Base-by-base conservation (phyloP, 1,140 invertebrate genomes). In the Diabrotica undecimpunctata region DNA sequence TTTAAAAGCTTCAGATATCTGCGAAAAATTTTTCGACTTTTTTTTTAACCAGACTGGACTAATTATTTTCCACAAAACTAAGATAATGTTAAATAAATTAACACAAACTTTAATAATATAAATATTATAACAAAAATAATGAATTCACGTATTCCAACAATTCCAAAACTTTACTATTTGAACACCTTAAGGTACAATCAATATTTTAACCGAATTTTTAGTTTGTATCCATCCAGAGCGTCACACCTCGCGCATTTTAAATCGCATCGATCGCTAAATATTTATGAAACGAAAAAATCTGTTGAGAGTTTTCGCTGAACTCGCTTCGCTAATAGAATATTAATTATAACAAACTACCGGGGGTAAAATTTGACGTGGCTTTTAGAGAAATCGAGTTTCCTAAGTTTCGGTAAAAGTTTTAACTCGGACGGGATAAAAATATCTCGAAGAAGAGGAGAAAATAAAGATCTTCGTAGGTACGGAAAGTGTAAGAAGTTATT, bases 311-410 rank as follows among this genome's bases (percentile, higher is more conserved):
- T 61, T 11, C 14, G 41, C 8, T 11, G 41, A 51, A 36, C 41
- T 14, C 25, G 37, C 11, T 41, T 61, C 46, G 59, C 59, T 61
- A 61, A 61, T 61, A 61, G 59, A 61, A 61, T 61, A 61, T 61
- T 61, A 61, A 61, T 61, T 52, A 25, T 57, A 36, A 51, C 59
- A 51, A 61, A 61, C 59, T 61, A 55, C 54, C n/a, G 54, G 12
- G 13, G 35, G 12, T 36, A 13, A 36, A 55, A 55, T 55, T 55
- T 25, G 54, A 61, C 59, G 41, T 51, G 50, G 58, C 39, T 57
- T 37, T n/a, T 11, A 12, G 55, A 12, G 36, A 57, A 57, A 57
- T 37, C 55, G 11, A 57, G 55, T 57, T 57, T 37, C 12, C 25
- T 37, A 57, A 37, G 41, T 46, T 37, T 37, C 36, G 55, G 9